Percentiles rank a stretch among this genome's conserved stretches.
Conservation (phyloP, 2,888 invertebrate genomes). For the Pseudococcus jackbeardsleyi region DNA sequence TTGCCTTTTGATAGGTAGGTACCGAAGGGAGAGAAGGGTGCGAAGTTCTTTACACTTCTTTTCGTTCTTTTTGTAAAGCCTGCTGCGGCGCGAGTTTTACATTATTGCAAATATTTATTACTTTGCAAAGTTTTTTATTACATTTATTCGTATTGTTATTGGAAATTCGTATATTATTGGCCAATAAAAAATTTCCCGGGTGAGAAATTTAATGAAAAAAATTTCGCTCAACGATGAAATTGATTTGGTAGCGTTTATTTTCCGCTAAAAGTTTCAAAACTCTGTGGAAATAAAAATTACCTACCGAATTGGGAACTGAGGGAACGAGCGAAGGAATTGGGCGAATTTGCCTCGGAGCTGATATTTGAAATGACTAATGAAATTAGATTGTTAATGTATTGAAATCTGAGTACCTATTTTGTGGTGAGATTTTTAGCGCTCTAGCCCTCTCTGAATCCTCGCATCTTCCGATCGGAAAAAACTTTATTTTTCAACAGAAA, state of each 20-base stretch:
- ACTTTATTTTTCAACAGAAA: no score
- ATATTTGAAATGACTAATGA: no score
- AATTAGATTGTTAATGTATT: no score
- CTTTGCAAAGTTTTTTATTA: neutral
- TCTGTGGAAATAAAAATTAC: neutral
- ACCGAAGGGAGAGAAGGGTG: neutral
- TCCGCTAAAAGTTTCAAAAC: neutral
- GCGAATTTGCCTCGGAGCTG: no score
- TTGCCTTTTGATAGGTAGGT: no score
- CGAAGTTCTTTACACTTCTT: neutral
- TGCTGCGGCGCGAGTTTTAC: neutral
- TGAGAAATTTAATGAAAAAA: neutral
- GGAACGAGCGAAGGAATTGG: no score
- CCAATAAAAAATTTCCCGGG: neutral
- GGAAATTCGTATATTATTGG: neutral
- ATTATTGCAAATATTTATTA: slow-evolving; percentile 11
- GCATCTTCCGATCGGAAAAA: no score
- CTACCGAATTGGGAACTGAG: no score
- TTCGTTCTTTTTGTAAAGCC: neutral
- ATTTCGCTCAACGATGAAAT: neutral
- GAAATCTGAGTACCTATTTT: no score
- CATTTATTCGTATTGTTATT: neutral
- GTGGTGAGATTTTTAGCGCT: no score
- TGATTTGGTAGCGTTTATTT: neutral
- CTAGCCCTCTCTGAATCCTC: no score